Conservation (phyloP, 2,113 vertebrate species). For the Alouatta palliata region DNA sequence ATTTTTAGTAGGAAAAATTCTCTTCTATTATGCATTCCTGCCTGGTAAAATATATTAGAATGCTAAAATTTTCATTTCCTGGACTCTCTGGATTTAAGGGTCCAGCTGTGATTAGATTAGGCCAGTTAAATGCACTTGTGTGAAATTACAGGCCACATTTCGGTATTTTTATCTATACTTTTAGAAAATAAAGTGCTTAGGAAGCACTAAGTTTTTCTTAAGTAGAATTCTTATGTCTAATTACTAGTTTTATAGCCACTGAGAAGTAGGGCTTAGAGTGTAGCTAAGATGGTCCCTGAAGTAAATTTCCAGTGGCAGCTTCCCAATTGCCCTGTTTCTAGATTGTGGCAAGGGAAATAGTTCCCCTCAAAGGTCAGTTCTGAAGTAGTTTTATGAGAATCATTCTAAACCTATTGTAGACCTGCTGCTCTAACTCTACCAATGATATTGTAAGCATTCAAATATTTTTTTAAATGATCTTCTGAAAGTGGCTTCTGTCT, state of each 20-base stretch:
- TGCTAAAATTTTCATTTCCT: constrained; percentile 47
- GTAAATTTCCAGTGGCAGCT: not conserved
- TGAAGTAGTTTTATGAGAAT: not conserved
- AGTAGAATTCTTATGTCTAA: not conserved
- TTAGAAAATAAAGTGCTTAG: not conserved
- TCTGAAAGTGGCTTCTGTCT: not conserved
- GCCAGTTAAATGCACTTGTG: not conserved
- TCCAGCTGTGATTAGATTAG: not conserved
- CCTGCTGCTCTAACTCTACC: not conserved
- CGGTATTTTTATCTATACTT: not conserved
- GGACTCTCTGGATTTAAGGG: not conserved
- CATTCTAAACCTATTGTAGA: not conserved
- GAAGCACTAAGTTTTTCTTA: not conserved
- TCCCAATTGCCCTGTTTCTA: not conserved
- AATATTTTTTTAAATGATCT: not conserved
- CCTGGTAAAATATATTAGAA: not conserved
- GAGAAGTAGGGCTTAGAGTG: not conserved
- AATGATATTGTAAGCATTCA: not conserved
- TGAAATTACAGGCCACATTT: not conserved
- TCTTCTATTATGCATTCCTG: constrained; percentile 31
- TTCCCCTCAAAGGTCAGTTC: not conserved
- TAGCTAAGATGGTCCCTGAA: not conserved
- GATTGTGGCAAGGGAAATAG: not conserved
- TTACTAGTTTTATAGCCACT: not conserved
- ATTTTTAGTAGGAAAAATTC: not conserved